Evolutionary conservation across 2,113 vertebrate genomes (phyloP).

Genomic region (Choloepus hoffmanni): DNA sequence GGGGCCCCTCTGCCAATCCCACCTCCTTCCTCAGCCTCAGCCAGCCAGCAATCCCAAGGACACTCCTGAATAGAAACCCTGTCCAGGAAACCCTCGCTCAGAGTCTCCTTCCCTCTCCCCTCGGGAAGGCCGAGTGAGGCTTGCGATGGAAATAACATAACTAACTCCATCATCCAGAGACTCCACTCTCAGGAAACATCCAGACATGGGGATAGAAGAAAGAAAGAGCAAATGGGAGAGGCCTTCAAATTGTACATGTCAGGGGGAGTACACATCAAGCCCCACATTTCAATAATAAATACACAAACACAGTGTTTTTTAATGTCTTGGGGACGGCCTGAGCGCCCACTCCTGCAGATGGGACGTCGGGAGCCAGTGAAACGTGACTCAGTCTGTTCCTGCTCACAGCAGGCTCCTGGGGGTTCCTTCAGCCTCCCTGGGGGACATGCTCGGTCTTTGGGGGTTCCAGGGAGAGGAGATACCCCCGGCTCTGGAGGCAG

Average conservation of each 20-base stretch:
- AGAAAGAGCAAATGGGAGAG: background rate
- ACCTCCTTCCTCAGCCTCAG: constrained; percentile 1
- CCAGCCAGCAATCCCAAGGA: background rate
- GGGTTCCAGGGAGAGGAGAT: background rate
- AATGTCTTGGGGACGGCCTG: background rate
- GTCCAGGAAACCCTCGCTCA: background rate
- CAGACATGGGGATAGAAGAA: background rate
- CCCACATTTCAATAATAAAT: no score
- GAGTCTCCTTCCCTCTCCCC: background rate
- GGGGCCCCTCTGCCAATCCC: background rate
- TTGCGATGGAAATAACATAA: background rate
- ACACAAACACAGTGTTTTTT: background rate
- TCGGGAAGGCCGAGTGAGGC: background rate
- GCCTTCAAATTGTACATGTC: background rate
- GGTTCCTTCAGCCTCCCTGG: background rate
- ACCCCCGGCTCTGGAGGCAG: background rate
- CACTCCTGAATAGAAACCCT: constrained; percentile 18
- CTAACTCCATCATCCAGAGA: background rate
- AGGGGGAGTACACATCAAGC: background rate
- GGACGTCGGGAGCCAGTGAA: background rate
- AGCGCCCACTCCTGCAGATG: background rate
- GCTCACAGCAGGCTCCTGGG: background rate
- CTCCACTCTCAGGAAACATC: background rate
- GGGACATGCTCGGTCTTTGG: background rate
- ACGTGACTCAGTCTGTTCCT: background rate